Conservation (phyloP, 2,797 vertebrate genomes). For the Falco cherrug region DNA sequence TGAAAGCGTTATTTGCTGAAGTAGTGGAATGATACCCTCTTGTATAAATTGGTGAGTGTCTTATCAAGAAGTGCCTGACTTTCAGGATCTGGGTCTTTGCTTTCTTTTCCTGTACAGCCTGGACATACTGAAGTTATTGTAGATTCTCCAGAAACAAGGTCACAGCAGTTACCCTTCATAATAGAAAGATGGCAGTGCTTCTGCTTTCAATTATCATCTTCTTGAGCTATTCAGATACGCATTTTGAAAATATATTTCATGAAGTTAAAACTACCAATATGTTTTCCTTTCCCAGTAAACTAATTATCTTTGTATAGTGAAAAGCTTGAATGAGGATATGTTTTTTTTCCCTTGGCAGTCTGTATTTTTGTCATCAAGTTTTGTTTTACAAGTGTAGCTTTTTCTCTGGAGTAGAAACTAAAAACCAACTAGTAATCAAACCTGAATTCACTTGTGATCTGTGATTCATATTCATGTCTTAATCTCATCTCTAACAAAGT, state of each 20-base stretch:
- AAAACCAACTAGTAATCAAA: neutral
- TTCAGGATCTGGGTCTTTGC: neutral
- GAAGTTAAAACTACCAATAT: neutral
- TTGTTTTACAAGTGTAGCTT: neutral
- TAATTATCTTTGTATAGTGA: neutral
- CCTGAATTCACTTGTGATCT: neutral
- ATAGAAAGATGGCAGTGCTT: neutral
- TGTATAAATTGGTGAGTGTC: neutral
- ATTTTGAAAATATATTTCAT: neutral
- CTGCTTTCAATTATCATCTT: conserved; percentile 4
- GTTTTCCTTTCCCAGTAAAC: neutral
- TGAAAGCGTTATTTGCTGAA: neutral
- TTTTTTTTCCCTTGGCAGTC: neutral
- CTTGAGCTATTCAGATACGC: neutral
- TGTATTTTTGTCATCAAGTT: conserved; percentile 29
- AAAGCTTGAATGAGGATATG: neutral
- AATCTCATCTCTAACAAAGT: neutral
- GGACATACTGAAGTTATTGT: neutral
- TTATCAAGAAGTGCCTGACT: neutral
- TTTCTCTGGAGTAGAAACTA: neutral
- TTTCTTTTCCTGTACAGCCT: neutral
- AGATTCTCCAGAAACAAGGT: neutral
- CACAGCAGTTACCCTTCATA: neutral
- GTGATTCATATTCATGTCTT: neutral
- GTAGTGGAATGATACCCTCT: neutral